Evolutionary conservation across 2,113 vertebrate genomes (phyloP), one percentile per base, ranked within the genome.

Genomic region (Perccottus glenii): DNA sequence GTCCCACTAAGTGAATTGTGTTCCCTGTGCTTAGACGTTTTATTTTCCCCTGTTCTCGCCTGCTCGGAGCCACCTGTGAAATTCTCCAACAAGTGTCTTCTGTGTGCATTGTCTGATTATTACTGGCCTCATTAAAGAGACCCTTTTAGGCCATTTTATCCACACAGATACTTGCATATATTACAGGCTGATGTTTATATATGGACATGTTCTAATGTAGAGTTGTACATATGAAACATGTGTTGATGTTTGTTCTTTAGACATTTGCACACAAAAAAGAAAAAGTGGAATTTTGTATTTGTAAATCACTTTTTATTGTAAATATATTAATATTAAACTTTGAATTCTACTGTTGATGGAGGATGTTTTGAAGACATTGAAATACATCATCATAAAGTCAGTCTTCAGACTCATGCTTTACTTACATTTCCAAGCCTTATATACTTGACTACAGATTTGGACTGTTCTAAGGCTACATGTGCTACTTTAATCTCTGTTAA

Each of bases 91-190:
- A 69, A 77, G 59, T 80, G 71, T 64, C 65, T 65, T 59, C 60
- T 75, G 65, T 9, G 55, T 77, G 63, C 67, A 66, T 64, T 4
- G 46, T 81, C 72, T 82, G 70, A 14, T 12, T 65, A 81, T 83
- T 71, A 87, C 73, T 67, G 60, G 81, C 65, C 80, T 85, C 62
- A 33, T 33, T 36, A 5, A 55, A 55, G 19, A 43, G 45, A 11
- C 6, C 53, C 14, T 70, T 55, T 64, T 55, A 16, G 11, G 4
- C 36, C 36, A 11, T 14, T 11, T 38, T 55, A 50, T 47, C 35
- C 19, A 57, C 45, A 44, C 66, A 61, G n/a, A 51, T 40, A 44
- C 49, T 19, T 14, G 46, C 67, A 48, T 35, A 15, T 15, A 11
- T 38, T 4, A 11, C 12, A 16, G 27, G 10, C 11, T 45, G 11